A percentile compares a stretch with the other conserved stretches of the same genome.
phyloP scores from a whole-genome alignment of 2,113 vertebrate genomes.

The Archilochus colubris region DNA sequence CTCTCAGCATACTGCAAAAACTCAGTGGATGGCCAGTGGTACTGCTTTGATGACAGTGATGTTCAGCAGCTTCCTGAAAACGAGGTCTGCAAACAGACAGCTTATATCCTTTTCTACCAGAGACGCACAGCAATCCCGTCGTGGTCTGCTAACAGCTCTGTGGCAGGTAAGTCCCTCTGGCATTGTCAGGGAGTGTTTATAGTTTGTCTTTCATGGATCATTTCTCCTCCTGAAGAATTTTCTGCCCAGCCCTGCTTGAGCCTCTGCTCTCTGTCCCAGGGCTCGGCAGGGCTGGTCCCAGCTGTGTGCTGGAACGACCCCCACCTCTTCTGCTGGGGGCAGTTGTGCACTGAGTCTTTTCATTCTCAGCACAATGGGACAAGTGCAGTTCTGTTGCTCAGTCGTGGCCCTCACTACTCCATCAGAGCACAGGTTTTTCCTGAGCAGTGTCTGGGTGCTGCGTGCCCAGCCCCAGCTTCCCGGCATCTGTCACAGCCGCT shows the following conservation, averaged over 20 bases:
- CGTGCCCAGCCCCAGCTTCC: background rate
- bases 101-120: slow-evolving; percentile 98
- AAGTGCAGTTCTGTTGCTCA: background rate
- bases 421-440: fast-evolving
- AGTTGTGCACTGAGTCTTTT: background rate
- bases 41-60: slow-evolving; percentile 98
- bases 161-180: slow-evolving; percentile 82
- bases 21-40: slow-evolving; percentile 96
- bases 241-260: background rate
- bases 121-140: slow-evolving; percentile 92
- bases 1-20: slow-evolving; percentile 94
- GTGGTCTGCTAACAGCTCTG: slow-evolving; percentile 97
- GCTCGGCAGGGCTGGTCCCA: fast-evolving
- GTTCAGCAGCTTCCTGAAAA: slow-evolving; percentile 91
- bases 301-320: background rate
- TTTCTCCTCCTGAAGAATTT: background rate
- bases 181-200: background rate
- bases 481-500: fast-evolving
- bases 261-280: background rate
- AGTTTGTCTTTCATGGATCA: background rate
- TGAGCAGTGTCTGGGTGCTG: background rate
- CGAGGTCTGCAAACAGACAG: slow-evolving; percentile 91
- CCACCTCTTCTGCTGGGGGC: background rate
- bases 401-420: fast-evolving
- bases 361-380: background rate